Evolutionary conservation across 2,888 invertebrate genomes (phyloP).

Genomic region (Leistus spinibarbis): DNA sequence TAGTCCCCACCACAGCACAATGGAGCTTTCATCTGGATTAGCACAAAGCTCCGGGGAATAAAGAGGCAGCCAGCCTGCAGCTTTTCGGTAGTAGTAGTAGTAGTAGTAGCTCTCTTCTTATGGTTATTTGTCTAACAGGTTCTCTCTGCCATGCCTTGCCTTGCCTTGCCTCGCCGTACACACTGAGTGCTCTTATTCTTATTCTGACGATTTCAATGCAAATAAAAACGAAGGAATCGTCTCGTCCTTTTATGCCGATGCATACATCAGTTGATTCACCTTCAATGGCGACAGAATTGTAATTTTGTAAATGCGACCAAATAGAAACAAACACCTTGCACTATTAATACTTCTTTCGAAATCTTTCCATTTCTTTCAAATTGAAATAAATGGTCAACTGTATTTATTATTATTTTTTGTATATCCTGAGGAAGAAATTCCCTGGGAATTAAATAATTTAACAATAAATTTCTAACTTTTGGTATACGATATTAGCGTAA

Average conservation of each 20-base stretch:
- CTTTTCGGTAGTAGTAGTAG: slow-evolving; percentile 2
- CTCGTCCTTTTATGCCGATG: slow-evolving; percentile 26
- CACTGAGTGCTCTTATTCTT: background rate
- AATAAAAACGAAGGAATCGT: slow-evolving; percentile 32
- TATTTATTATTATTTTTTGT: too few species aligned
- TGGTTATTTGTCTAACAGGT: slow-evolving; percentile 38
- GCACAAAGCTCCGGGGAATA: slow-evolving; percentile 46
- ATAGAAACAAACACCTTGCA: background rate
- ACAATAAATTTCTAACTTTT: too few species aligned
- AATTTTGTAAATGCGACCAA: slow-evolving; percentile 33
- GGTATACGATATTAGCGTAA: too few species aligned
- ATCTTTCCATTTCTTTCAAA: too few species aligned
- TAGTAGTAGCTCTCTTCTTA: slow-evolving; percentile 13
- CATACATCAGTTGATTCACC: slow-evolving; percentile 12
- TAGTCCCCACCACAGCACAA: slow-evolving; percentile 53
- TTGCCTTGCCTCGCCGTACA: too few species aligned
- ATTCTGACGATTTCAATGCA: slow-evolving; percentile 19
- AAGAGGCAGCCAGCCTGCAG: slow-evolving; percentile 10
- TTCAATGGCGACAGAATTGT: slow-evolving; percentile 13
- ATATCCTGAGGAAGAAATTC: too few species aligned
- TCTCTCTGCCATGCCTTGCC: slow-evolving; percentile 2
- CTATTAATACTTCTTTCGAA: too few species aligned
- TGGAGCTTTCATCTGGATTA: slow-evolving; percentile 56
- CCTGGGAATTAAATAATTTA: too few species aligned
- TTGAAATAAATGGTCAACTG: too few species aligned